These are phyloP conservation scores for Rhagologus leucostigma DNA, from an alignment of 2,113 vertebrate species.

Conservation along the genomic window DNA sequence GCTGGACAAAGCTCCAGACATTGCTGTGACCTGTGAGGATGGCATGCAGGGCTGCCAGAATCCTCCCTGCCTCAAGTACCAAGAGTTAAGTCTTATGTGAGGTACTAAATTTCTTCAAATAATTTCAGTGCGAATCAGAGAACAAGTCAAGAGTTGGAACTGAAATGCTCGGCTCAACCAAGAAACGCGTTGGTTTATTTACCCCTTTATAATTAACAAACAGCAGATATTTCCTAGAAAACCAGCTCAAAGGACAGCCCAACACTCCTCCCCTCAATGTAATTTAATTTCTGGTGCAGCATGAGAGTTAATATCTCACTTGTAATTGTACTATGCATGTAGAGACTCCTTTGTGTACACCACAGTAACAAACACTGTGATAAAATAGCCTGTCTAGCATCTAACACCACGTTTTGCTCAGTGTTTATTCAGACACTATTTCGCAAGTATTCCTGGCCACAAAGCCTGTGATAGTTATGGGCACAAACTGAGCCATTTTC, in stretches of 20 bases:
- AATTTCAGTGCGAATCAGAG: background rate
- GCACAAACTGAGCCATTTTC: background rate
- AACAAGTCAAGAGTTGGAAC: background rate
- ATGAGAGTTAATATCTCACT: background rate
- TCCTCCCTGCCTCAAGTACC: background rate
- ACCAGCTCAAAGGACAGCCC: background rate
- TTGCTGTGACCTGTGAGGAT: rapidly evolving
- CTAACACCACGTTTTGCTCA: background rate
- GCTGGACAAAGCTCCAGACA: background rate
- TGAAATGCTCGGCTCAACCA: background rate
- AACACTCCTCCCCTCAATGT: background rate
- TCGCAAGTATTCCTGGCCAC: background rate
- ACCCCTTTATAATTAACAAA: background rate
- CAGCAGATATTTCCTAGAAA: background rate
- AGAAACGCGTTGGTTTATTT: background rate
- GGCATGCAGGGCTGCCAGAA: background rate
- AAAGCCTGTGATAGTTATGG: background rate
- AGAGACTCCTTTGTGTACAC: background rate
- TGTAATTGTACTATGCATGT: background rate
- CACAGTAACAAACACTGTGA: background rate
- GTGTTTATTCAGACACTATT: background rate
- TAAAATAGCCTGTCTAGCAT: background rate
- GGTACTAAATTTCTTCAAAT: background rate
- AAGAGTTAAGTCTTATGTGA: background rate
- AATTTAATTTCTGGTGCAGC: background rate